Evolutionary conservation across 2,797 vertebrate species (phyloP), one percentile per base, ranked within the genome.

Genomic region (Enteromius thamalakanensis): DNA sequence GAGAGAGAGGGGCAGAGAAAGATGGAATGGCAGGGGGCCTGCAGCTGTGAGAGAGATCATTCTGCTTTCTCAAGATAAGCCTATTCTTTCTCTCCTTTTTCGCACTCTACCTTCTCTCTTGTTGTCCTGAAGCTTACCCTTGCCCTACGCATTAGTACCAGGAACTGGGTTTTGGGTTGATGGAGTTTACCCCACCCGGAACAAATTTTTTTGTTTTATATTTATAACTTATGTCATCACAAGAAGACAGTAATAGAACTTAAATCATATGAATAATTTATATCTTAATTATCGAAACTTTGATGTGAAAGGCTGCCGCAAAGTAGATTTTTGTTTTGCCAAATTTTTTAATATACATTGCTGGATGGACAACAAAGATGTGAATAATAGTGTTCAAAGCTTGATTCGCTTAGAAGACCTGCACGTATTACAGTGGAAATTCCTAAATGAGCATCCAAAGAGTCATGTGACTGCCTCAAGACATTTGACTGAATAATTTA

Each of bases 21-120:
- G 86, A 90, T 85, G 87, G 89, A 88, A 84, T 82, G 23, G 87
- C 70, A 84, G 87, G 90, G 88, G 86, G 88, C 77, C 90, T 91
- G 92, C 92, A 95, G 93, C 94, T 94, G 93, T 94, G 92, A 92
- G 92, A 89, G 93, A 94, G 92, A 91, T 92, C 90, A 90, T 87
- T 87, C 92, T 94, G 92, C 90, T 92, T 91, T 94, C 93, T 93
- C 91, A 92, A 93, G 93, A 95, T 94, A 93, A 94, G 93, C 92
- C 88, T 77, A 82, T 87, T 89, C 86, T 87, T 77, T 83, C 45
- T 76, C 40, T 78, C 65, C 32, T 62, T 60, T 80, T 84, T 76
- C 78, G 17, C 79, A 71, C 75, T 85, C 84, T 89, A 89, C 91
- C 88, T 92, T 81, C 84, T 89, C 83, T 62, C 83, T 81, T 60